These are phyloP conservation scores for Leptobrachium leishanense DNA, from an alignment of 2,113 vertebrate genomes.

Conservation along the genomic window DNA sequence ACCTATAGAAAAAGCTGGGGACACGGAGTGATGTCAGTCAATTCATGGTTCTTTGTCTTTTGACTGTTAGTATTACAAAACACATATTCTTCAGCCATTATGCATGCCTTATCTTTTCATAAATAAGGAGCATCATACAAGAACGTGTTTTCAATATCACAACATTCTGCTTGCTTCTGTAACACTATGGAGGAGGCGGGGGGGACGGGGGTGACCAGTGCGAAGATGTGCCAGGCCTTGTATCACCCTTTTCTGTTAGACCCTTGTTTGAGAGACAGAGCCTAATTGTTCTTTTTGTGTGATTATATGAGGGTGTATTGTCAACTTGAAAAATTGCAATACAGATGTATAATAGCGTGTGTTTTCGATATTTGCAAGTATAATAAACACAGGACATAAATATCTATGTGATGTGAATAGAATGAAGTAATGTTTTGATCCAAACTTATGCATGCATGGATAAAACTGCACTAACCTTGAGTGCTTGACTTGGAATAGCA, in stretches of 20 bases:
- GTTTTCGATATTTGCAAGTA: background rate
- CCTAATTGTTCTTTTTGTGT: slow-evolving; percentile 25
- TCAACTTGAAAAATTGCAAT: background rate
- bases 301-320: slow-evolving; percentile 23
- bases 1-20: too few species aligned
- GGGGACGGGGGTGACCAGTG: background rate
- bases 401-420: too few species aligned
- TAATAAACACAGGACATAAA: background rate
- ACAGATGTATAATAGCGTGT: slow-evolving; percentile 1
- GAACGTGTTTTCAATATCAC: background rate
- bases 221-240: slow-evolving; percentile 13
- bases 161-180: slow-evolving; percentile 11
- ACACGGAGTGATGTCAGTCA: too few species aligned
- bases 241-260: background rate
- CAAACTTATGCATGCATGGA: too few species aligned
- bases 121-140: background rate
- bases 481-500: too few species aligned
- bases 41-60: too few species aligned
- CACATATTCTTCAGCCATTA: background rate
- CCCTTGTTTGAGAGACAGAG: slow-evolving; percentile 29
- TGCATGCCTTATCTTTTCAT: background rate
- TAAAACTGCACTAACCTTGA: too few species aligned
- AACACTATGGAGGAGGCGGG: background rate
- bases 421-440: too few species aligned
- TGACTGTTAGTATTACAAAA: too few species aligned